These are phyloP conservation scores for Acleris laterana DNA, from an alignment of 2,888 invertebrate species.

Conservation along the genomic window DNA sequence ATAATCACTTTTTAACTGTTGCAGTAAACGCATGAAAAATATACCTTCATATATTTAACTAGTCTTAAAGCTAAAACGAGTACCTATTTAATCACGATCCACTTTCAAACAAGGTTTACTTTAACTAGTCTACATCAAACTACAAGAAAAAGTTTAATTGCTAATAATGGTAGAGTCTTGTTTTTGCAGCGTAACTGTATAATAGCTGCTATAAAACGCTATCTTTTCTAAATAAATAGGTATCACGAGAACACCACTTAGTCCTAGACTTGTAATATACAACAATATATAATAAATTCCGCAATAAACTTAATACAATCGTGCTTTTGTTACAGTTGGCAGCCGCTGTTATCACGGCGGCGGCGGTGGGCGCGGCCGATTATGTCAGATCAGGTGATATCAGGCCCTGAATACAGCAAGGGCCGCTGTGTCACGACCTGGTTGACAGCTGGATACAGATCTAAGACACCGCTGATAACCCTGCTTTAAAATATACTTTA, in stretches of 20 bases:
- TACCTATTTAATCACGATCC: neutral
- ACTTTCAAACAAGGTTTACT: conserved; percentile 7
- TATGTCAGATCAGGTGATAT: conserved; percentile 35
- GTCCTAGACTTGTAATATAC: too few relatives aligned
- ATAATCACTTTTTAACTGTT: too few relatives aligned
- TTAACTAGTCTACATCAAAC: conserved; percentile 2
- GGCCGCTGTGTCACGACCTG: conserved; percentile 30
- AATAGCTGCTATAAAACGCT: neutral
- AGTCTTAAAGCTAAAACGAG: neutral
- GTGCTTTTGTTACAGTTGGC: conserved; percentile 8
- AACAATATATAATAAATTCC: too few relatives aligned
- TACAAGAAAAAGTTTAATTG: conserved; percentile 7
- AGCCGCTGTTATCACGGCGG: conserved; percentile 25
- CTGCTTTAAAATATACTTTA: neutral
- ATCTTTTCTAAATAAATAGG: neutral
- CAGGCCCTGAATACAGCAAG: conserved; percentile 13
- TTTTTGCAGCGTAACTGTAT: conserved; percentile 2
- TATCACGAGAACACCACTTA: neutral
- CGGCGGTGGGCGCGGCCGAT: conserved; percentile 24
- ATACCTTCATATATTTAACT: neutral
- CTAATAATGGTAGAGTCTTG: neutral
- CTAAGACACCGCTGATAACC: conserved; percentile 15
- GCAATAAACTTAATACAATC: too few relatives aligned
- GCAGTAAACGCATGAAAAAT: too few relatives aligned
- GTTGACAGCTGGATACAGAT: conserved; percentile 25